Percentiles rank a stretch among this genome's conserved stretches.
phyloP scores from a whole-genome alignment of 2,113 vertebrate species.

The Bambusicola thoracicus region DNA sequence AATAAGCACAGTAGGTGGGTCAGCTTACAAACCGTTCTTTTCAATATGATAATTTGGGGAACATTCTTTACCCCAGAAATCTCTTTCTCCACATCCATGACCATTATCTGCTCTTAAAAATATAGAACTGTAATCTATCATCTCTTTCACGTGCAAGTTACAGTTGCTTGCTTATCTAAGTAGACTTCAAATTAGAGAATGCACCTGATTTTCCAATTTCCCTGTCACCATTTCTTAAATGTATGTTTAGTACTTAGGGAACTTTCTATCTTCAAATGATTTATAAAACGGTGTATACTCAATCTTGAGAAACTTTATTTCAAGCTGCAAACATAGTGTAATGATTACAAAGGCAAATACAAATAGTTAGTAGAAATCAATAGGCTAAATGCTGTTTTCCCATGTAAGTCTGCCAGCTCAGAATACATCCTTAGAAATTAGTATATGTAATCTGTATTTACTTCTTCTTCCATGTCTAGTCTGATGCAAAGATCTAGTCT shows the following conservation, averaged over 20 bases:
- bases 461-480: not conserved
- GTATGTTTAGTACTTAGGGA: not conserved
- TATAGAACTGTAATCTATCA: accelerated
- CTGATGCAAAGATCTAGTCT: not conserved
- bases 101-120: not conserved
- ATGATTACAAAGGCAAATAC: not conserved
- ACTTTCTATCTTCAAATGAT: not conserved
- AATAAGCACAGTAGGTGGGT: not conserved
- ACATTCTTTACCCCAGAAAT: not conserved
- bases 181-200: not conserved
- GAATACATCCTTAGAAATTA: not conserved
- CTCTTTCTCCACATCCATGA: not conserved
- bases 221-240: not conserved
- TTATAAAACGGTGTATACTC: not conserved
- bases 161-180: not conserved
- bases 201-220: not conserved
- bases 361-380: not conserved
- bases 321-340: not conserved
- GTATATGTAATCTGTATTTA: not conserved
- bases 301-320: not conserved
- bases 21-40: not conserved
- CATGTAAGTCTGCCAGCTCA: not conserved
- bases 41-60: accelerated
- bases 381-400: not conserved
- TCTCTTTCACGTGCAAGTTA: not conserved